Conservation (phyloP, 2,888 invertebrate genomes). For the Latrodectus hesperus region DNA sequence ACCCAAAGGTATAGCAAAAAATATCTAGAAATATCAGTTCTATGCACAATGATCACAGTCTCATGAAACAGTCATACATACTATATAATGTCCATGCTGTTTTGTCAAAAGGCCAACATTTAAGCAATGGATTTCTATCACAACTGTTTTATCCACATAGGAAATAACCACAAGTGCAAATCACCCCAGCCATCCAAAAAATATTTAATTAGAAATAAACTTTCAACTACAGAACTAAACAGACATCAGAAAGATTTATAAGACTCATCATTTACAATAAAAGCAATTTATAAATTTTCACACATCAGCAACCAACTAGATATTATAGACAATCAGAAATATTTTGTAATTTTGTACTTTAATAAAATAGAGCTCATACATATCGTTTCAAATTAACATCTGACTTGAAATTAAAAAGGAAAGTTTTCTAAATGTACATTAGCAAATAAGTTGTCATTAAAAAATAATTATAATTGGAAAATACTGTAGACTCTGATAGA, state of each 20-base stretch:
- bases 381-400: too few species aligned
- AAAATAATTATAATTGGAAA: too few species aligned
- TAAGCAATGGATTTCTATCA: constrained; percentile 68
- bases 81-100: constrained; percentile 68
- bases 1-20: constrained; percentile 59
- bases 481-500: background rate
- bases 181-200: constrained; percentile 63
- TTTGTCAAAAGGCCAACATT: constrained; percentile 68
- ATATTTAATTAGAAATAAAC: constrained; percentile 3
- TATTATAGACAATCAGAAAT: too few species aligned
- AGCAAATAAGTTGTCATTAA: too few species aligned
- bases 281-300: too few species aligned
- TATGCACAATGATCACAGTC: constrained; percentile 69
- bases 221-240: background rate
- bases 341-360: too few species aligned
- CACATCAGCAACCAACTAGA: too few species aligned
- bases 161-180: constrained; percentile 64
- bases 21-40: constrained; percentile 67
- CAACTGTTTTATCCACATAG: constrained; percentile 66
- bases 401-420: too few species aligned
- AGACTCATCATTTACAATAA: too few species aligned
- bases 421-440: too few species aligned
- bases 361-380: too few species aligned
- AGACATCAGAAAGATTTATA: too few species aligned
- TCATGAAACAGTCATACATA: constrained; percentile 68